Conservation (phyloP, 1,140 invertebrate species). For the Caenorhabditis remanei region DNA sequence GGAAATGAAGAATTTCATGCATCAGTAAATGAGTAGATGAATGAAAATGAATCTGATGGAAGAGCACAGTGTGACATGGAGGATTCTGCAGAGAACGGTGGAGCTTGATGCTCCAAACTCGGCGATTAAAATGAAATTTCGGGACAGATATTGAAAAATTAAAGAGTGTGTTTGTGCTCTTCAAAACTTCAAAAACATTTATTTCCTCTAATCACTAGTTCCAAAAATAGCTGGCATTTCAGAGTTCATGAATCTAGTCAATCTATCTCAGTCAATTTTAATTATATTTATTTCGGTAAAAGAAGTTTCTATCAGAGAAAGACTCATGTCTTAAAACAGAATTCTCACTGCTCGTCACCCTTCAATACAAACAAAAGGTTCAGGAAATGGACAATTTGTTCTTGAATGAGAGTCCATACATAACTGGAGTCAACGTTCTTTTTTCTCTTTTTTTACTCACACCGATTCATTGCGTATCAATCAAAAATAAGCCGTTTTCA, state of each 20-base stretch:
- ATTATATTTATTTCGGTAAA: not conserved
- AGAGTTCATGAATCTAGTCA: not conserved
- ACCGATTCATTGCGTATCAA: slow-evolving; percentile 49
- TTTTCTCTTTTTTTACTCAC: not conserved
- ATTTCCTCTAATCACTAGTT: too few relatives aligned
- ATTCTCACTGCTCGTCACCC: not conserved
- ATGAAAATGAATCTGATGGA: slow-evolving; percentile 5
- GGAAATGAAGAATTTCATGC: not conserved
- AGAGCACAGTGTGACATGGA: too few relatives aligned
- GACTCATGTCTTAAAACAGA: not conserved
- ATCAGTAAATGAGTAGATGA: slow-evolving; percentile 36
- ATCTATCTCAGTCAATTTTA: not conserved
- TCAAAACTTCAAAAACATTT: too few relatives aligned
- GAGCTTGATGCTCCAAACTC: too few relatives aligned
- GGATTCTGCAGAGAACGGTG: too few relatives aligned
- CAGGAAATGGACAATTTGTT: slow-evolving; percentile 50
- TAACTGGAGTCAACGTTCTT: slow-evolving; percentile 7
- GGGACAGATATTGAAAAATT: too few relatives aligned
- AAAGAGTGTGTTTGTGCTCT: too few relatives aligned
- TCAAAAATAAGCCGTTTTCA: slow-evolving; percentile 33
- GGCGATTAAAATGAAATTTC: too few relatives aligned
- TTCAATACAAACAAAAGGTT: slow-evolving; percentile 12
- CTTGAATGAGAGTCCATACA: not conserved
- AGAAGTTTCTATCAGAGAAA: not conserved
- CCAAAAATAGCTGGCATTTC: not conserved